Percentiles rank a stretch among this genome's conserved stretches.
These are phyloP conservation scores for Calephelis perditalis DNA, from an alignment of 2,888 invertebrate species.

Conservation along the genomic window DNA sequence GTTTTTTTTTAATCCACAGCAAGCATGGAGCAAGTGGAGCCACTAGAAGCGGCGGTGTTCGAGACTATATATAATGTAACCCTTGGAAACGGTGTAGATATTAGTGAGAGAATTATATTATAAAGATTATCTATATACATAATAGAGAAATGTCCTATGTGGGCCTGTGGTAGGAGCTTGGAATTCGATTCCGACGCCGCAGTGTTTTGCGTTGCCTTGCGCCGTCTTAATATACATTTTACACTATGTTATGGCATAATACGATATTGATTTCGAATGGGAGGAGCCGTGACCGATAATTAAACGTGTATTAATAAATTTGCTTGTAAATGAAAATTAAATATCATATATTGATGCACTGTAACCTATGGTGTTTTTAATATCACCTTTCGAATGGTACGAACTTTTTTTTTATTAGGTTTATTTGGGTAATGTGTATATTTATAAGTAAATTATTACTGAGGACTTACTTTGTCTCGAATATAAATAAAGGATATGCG, in stretches of 20 bases:
- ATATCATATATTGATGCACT: conserved; percentile 88
- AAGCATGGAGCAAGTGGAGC: conserved; percentile 74
- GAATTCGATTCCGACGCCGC: conserved; percentile 68
- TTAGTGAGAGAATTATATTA: conserved; percentile 76
- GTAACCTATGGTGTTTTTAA: conserved; percentile 76
- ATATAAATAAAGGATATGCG: conserved; percentile 65
- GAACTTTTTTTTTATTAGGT: conserved; percentile 57
- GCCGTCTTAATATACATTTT: conserved; percentile 59
- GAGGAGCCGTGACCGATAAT: conserved; percentile 51
- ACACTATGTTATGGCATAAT: conserved; percentile 78
- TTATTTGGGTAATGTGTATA: conserved; percentile 74
- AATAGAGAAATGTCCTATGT: conserved; percentile 74
- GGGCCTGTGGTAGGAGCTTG: conserved; percentile 48
- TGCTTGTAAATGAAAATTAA: conserved; percentile 88
- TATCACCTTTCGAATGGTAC: conserved; percentile 60
- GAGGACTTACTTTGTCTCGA: conserved; percentile 69
- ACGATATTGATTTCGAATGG: conserved; percentile 60
- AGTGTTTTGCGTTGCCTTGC: conserved; percentile 53
- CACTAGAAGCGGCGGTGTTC: conserved; percentile 51
- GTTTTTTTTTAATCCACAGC: conserved; percentile 30
- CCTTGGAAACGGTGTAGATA: conserved; percentile 76
- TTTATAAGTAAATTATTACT: conserved; percentile 76
- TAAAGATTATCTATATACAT: conserved; percentile 77
- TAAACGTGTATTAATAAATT: conserved; percentile 80
- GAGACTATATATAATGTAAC: conserved; percentile 61